Conservation (phyloP, 2,113 vertebrate species). For the Anhinga rufa region DNA sequence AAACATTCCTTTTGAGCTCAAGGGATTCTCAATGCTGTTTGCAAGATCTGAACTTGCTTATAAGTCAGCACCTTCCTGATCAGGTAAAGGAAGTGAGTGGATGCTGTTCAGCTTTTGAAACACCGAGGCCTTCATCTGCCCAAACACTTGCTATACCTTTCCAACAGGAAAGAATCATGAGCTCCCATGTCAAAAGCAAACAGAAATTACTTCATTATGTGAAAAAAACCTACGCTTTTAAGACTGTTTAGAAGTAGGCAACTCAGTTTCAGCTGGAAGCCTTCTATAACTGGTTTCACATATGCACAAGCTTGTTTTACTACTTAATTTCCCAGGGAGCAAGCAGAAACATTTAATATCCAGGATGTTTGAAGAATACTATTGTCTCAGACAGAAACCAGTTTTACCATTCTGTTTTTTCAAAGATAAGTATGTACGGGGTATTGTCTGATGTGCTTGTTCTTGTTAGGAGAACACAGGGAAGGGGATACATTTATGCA, state of each 20-base stretch:
- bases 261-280: neutral
- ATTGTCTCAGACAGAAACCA: constrained; percentile 1
- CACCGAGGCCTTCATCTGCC: neutral
- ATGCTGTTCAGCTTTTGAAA: neutral
- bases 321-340: neutral
- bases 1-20: neutral
- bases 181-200: neutral
- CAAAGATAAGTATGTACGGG: neutral
- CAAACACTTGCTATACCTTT: neutral
- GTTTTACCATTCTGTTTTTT: constrained; percentile 13
- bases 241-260: neutral
- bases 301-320: neutral
- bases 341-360: constrained; percentile 6
- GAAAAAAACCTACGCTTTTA: neutral
- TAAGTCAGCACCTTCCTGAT: neutral
- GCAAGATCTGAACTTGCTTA: neutral
- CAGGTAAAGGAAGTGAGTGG: neutral
- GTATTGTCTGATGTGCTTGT: neutral
- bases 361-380: neutral
- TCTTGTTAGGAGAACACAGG: neutral
- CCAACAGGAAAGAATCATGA: neutral
- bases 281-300: neutral
- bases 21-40: neutral
- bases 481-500: neutral
- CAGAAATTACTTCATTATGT: neutral